Conservation (phyloP, 2,113 vertebrate species). For the Oophaga pumilio region DNA sequence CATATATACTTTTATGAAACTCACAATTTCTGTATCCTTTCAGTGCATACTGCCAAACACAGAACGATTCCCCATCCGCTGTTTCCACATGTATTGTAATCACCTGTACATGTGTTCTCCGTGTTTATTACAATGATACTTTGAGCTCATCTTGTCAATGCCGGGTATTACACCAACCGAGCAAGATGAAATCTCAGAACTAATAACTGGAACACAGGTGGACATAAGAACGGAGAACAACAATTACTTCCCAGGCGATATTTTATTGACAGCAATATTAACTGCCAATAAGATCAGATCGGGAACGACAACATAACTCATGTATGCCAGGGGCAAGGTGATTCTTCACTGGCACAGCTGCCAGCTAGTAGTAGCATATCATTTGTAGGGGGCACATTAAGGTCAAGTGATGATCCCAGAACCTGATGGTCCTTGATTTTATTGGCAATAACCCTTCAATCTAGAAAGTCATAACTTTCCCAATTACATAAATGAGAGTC, state of each 20-base stretch:
- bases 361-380: slow-evolving; percentile 13
- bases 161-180: not conserved
- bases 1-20: too few species aligned
- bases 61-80: not conserved
- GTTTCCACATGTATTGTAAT: not conserved
- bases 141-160: not conserved
- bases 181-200: slow-evolving; percentile 16
- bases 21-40: not conserved
- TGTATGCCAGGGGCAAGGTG: slow-evolving; percentile 29
- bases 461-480: slow-evolving; percentile 6
- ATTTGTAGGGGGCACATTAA: not conserved
- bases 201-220: slow-evolving; percentile 22
- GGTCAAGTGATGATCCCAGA: slow-evolving; percentile 17
- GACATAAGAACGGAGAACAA: not conserved
- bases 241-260: slow-evolving; percentile 22
- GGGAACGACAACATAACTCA: not conserved
- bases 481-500: slow-evolving; percentile 19
- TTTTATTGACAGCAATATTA: slow-evolving; percentile 19
- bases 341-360: slow-evolving; percentile 2
- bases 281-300: not conserved
- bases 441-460: slow-evolving; percentile 43
- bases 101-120: not conserved
- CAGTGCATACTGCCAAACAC: not conserved
- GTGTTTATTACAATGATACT: not conserved
- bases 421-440: slow-evolving; percentile 23